Percentiles rank a stretch among this genome's conserved stretches.
Evolutionary conservation across 2,797 vertebrate genomes (phyloP).

Genomic region (Notolepis coatsorum): DNA sequence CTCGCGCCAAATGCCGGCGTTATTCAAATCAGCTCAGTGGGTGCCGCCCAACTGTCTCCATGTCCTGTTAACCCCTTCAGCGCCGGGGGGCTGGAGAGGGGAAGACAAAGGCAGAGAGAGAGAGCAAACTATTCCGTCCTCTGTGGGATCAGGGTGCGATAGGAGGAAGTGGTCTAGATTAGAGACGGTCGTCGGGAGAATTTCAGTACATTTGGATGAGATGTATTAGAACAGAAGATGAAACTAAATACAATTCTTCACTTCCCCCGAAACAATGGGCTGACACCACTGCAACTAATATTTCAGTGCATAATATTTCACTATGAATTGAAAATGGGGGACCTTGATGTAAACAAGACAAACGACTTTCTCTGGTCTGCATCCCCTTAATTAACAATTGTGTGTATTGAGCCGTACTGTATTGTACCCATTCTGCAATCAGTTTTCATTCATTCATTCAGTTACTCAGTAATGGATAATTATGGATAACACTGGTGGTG

Average conservation of each 20-base stretch:
- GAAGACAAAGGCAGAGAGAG: constrained; percentile 59
- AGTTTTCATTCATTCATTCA: too few species aligned
- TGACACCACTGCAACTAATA: too few species aligned
- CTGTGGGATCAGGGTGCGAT: constrained; percentile 1
- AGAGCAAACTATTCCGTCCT: background rate
- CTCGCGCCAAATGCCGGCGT: constrained; percentile 74
- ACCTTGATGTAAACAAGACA: too few species aligned
- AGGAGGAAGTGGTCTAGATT: constrained; percentile 4
- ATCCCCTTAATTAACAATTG: too few species aligned
- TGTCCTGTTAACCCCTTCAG: constrained; percentile 75
- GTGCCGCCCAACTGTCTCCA: constrained; percentile 78
- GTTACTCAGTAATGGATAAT: too few species aligned
- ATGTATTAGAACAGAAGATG: background rate
- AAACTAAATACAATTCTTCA: background rate
- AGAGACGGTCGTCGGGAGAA: background rate
- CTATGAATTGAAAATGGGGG: too few species aligned
- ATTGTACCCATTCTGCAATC: too few species aligned
- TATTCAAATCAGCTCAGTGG: constrained; percentile 79
- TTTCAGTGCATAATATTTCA: too few species aligned
- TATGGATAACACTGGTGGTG: background rate
- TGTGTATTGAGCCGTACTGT: too few species aligned
- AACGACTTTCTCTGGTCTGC: too few species aligned
- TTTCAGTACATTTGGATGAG: background rate
- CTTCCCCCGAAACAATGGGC: background rate
- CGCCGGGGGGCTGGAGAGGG: constrained; percentile 21